Percentiles rank a stretch among this genome's conserved stretches.
These are phyloP conservation scores for Megalops atlanticus DNA, from an alignment of 2,113 vertebrate genomes.

Conservation along the genomic window DNA sequence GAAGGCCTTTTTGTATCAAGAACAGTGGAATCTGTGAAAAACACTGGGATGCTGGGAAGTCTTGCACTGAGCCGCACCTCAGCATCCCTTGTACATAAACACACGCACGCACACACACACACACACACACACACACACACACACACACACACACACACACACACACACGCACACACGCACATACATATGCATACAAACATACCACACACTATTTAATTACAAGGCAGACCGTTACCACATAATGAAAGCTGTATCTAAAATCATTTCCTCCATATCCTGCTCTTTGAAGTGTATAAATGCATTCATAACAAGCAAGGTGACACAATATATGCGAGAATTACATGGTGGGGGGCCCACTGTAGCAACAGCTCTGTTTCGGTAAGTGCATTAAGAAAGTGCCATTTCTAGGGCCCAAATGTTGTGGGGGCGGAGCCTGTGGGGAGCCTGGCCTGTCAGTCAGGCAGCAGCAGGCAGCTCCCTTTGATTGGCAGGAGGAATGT, in stretches of 20 bases:
- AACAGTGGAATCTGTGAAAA: conserved; percentile 30
- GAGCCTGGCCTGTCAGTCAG: neutral
- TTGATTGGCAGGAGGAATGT: conserved; percentile 8
- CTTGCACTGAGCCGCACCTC: neutral
- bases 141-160: neutral
- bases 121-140: conserved; percentile 5
- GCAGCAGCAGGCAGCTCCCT: neutral
- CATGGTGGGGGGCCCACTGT: neutral
- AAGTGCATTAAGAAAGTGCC: too few relatives aligned
- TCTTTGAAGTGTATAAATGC: neutral
- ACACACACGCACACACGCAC: too few relatives aligned
- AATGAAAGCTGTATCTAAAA: neutral
- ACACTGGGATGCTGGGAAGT: neutral
- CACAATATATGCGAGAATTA: neutral
- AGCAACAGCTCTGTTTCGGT: too few relatives aligned
- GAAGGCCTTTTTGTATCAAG: conserved; percentile 50
- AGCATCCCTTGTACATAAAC: neutral
- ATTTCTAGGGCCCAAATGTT: too few relatives aligned
- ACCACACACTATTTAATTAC: conserved; percentile 60
- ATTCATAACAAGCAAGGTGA: neutral
- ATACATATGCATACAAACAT: too few relatives aligned
- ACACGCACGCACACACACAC: conserved; percentile 7
- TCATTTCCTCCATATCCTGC: neutral
- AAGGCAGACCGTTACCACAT: conserved; percentile 55
- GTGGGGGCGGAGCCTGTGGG: conserved; percentile 47